Base-by-base conservation (phyloP, 2,888 invertebrate species). In the Gonocerus acuteangulatus region DNA sequence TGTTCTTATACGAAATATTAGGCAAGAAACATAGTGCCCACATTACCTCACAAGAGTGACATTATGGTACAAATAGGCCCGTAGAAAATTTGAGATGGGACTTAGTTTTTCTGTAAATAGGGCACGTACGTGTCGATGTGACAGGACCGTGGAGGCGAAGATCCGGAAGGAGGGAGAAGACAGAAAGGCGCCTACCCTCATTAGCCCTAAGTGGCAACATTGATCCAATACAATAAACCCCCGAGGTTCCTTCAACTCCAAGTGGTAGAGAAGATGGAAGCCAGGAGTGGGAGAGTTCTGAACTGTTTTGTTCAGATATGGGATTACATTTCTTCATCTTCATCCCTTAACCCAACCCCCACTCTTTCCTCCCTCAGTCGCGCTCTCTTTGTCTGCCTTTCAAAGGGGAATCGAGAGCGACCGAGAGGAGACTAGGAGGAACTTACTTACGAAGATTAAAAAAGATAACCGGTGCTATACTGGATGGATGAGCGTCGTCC, bases 401-500 rank as follows among this genome's bases (percentile, higher is more conserved):
- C 48, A 11, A 32, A 32, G 32, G 11, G 32, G 6, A 9, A 9
- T 11, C 32, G 32, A 32, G 32, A 11, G 11, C 6, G 32, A 32
- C 7, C 6, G 32, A 32, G 32, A 32, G 11, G 11, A 11, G 32
- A 32, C 6, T 32, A 42, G 47, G 57, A 58, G 57, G 58, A 61
- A 57, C 62, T 66, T 66, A 66, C 66, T 66, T 64, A 66, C 63
- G 61, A 61, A 66, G 66, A 66, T 66, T 66, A 66, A 66, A 66
- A 66, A 66, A 66, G 66, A 64, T 66, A 64, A 44, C 51, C 51
- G 51, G 34, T 4, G n/a, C 15, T 15, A 15, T 9, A 4, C n/a
- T 4, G n/a, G 51, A 51, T 18, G 51, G 51, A 51, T 51, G 51
- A 36, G 36, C 32, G 32, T n/a, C n/a, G n/a, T n/a, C n/a, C n/a